These are phyloP conservation scores for Netelia fuscicornis DNA, from an alignment of 2,888 invertebrate genomes.

Conservation along the genomic window DNA sequence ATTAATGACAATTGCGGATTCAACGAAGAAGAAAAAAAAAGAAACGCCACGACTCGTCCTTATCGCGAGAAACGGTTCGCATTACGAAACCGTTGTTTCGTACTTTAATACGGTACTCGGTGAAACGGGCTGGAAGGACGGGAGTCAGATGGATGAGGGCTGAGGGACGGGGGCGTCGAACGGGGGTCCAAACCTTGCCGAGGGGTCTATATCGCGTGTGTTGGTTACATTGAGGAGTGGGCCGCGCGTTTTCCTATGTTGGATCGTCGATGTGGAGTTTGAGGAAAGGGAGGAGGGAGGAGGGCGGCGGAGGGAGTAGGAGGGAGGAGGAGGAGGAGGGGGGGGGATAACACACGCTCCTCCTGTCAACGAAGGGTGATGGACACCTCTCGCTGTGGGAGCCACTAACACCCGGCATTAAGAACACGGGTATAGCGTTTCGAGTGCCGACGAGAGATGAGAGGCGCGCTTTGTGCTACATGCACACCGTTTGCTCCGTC, in stretches of 20 bases:
- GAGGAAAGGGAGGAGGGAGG: slow-evolving; percentile 53
- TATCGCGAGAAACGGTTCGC: background rate
- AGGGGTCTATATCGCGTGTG: slow-evolving; percentile 35
- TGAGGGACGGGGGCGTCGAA: slow-evolving; percentile 6
- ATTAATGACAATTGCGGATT: background rate
- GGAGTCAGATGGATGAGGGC: background rate
- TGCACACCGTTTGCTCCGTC: background rate
- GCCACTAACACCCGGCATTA: slow-evolving; percentile 72
- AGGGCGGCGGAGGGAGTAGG: too few species aligned
- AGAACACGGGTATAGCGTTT: slow-evolving; percentile 38
- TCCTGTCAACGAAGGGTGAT: slow-evolving; percentile 84
- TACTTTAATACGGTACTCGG: background rate
- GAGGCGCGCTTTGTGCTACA: slow-evolving; percentile 24
- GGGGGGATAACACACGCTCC: slow-evolving; percentile 80
- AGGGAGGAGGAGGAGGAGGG: slow-evolving; percentile 33
- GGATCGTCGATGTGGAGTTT: slow-evolving; percentile 54
- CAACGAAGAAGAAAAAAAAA: background rate
- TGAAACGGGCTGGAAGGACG: background rate
- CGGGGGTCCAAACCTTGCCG: slow-evolving; percentile 44
- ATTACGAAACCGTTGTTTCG: background rate
- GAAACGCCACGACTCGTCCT: background rate
- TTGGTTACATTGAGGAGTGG: slow-evolving; percentile 28
- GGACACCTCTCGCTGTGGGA: slow-evolving; percentile 84
- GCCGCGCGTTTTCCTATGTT: slow-evolving; percentile 33
- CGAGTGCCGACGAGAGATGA: slow-evolving; percentile 57